phyloP scores from a whole-genome alignment of 1,140 invertebrate genomes.

The Patella vulgata region DNA sequence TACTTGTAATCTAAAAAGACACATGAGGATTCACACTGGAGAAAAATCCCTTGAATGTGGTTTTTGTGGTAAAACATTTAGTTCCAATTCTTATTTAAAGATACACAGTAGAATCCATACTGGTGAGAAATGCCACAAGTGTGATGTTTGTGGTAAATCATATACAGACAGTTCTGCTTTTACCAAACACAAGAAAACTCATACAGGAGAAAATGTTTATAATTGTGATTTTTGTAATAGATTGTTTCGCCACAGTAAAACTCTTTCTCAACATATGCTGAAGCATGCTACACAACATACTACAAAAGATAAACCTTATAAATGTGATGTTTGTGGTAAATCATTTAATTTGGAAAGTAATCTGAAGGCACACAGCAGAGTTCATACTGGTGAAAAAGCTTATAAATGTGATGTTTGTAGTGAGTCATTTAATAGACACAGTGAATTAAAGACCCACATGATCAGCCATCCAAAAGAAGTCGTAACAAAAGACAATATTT shows the following conservation, averaged over 20 bases:
- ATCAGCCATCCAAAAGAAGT: too few relatives aligned
- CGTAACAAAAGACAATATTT: too few relatives aligned
- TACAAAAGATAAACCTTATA: too few relatives aligned
- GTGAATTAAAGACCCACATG: too few relatives aligned
- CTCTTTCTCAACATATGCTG: neutral
- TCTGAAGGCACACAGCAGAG: too few relatives aligned
- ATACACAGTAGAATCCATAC: conserved; percentile 18
- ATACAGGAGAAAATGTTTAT: conserved; percentile 29
- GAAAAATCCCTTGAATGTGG: conserved; percentile 30
- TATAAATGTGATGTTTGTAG: too few relatives aligned
- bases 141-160: conserved; percentile 27
- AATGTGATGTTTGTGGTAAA: too few relatives aligned
- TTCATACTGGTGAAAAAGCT: too few relatives aligned
- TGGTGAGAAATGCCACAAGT: conserved; percentile 21
- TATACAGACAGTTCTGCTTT: conserved; percentile 9
- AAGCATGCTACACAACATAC: conserved; percentile 3
- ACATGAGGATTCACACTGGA: conserved; percentile 38
- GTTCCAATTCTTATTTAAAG: neutral
- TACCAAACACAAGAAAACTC: conserved; percentile 22
- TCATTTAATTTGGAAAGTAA: too few relatives aligned
- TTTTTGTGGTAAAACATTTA: neutral
- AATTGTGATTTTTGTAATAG: conserved; percentile 29
- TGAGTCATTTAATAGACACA: too few relatives aligned
- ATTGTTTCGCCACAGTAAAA: conserved; percentile 3
- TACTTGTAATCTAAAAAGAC: conserved; percentile 7